These are phyloP conservation scores for Caenorhabditis brenneri DNA, from an alignment of 1,140 invertebrate genomes.

Conservation along the genomic window DNA sequence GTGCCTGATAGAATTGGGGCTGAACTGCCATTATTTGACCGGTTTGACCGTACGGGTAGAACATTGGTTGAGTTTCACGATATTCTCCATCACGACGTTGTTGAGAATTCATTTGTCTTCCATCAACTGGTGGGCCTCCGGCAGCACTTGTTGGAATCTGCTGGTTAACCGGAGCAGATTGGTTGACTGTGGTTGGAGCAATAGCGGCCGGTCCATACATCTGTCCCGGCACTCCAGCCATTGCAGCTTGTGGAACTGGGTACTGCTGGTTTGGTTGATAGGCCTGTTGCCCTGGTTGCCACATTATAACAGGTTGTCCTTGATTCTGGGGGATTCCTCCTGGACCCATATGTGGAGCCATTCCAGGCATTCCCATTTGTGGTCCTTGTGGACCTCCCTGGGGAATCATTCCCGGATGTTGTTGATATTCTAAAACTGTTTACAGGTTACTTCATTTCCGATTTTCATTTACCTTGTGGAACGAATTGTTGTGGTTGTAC, in stretches of 20 bases:
- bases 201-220: not conserved
- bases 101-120: not conserved
- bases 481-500: not conserved
- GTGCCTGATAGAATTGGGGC: not conserved
- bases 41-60: not conserved
- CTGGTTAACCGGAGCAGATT: not conserved
- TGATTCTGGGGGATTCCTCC: not conserved
- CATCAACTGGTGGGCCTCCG: not conserved
- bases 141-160: not conserved
- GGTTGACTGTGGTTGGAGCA: not conserved
- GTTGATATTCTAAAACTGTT: slow-evolving; percentile 15
- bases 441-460: not conserved
- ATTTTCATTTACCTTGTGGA: not conserved
- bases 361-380: not conserved
- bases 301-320: slow-evolving; percentile 5
- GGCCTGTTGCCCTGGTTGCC: not conserved
- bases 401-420: not conserved
- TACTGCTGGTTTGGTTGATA: not conserved
- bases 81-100: not conserved
- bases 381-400: not conserved
- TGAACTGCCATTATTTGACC: not conserved
- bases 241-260: not conserved
- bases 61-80: not conserved
- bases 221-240: not conserved
- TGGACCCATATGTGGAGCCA: not conserved